Base-by-base conservation (phyloP, 2,888 invertebrate genomes). In the Epistrophella euchroma region DNA sequence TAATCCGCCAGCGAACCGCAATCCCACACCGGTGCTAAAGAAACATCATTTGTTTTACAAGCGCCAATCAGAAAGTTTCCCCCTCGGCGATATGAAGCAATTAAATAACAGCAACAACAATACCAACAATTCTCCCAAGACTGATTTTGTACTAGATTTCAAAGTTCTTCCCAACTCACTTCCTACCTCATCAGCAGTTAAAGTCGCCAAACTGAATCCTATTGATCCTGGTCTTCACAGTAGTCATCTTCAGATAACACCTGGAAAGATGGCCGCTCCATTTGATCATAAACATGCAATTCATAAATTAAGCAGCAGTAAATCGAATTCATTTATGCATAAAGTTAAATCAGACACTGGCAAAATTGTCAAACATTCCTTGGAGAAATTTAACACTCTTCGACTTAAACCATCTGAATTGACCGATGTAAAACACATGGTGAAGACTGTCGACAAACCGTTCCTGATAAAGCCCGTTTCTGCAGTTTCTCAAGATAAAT, bases 41-140 rank as follows among this genome's bases (percentile, higher is more conserved):
- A 92, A 92, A 87, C 92, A 93, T 89, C 92, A 92, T 88, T 89
- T 92, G 78, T 92, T 90, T 88, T 92, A 89, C 72, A 92, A 91
- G 88, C 90, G 92, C 75, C 92, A 92, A 88, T 91, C 91, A 58
- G 92, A 91, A 75, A 90, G 90, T 84, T 91, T 92, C 89, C 91
- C 91, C n/a, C 88, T 89, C 68, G 89, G 88, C 66, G 90, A 90
- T 79, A 89, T 90, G 71, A 89, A 73, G 19, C 91, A 92, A 88
- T 56, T 81, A 45, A 88, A 88, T 40, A 88, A 86, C 40, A 75
- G 32, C 55, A 82, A 60, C 37, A 79, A 50, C 58, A 77, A 50
- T 47, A 84, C 58, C 45, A 79, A 52, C 35, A 88, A 56, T 43
- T 40, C 77, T 10, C 56, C 77, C 58, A 80, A 77, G 72, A 76